Evolutionary conservation across 2,113 vertebrate species (phyloP), one percentile per base, ranked within the genome.

Genomic region (Colius striatus): DNA sequence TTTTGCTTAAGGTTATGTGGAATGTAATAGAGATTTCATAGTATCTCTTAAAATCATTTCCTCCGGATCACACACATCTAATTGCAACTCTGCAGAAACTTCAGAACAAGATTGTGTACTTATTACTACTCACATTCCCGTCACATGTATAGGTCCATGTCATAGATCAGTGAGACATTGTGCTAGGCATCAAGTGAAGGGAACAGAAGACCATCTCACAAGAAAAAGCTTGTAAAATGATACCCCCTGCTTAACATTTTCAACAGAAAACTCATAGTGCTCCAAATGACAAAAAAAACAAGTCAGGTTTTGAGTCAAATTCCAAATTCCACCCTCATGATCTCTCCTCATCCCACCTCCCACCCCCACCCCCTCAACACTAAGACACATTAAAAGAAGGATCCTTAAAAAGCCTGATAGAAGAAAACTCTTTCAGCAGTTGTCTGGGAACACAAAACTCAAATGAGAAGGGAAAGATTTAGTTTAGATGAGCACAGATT

Each of bases 21-120:
- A 61, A 53, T 19, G 27, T 20, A 54, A 74, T 75, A 80, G 16
- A 19, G 48, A 3, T 65, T 54, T 84, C 20, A 36, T 41, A 48
- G 26, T 23, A 50, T 55, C 21, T 57, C 30, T 57, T 68, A 73
- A 78, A 82, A 29, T 72, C 57, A 43, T 82, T 63, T 89, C 55
- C 48, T 84, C 50, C 34, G 61, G 9, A 90, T 71, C 48, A 71
- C 15, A 43, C 10, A 7, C 23, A 68, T 55, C 50, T 53, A 63
- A 53, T 41, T 84, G 62, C 36, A 89, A 55, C 29, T 67, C 57
- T 61, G 41, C 80, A 79, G 73, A 92, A 92, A 78, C 34, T 82
- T 75, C 29, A 65, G 60, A 87, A 72, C 19, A 65, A 74, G 47
- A 55, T 13, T 54, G 13, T 23, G 13, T 38, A 30, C 16, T 34